These are phyloP conservation scores for Herminia tarsipennalis DNA, from an alignment of 2,888 invertebrate genomes.

Conservation along the genomic window DNA sequence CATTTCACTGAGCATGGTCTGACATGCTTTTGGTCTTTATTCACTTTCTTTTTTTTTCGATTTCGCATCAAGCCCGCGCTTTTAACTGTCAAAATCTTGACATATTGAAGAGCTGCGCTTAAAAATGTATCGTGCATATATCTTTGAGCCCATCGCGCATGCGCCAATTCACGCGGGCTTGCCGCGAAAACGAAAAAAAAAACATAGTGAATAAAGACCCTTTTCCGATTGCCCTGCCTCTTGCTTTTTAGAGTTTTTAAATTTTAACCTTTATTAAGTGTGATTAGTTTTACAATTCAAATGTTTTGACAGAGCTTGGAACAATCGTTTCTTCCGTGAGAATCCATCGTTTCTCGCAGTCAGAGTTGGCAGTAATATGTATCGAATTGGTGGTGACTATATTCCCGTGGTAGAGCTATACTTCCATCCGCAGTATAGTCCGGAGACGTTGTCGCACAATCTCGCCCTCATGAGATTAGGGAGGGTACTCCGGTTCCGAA, in stretches of 20 bases:
- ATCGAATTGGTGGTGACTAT: constrained; percentile 58
- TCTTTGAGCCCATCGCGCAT: too few relatives aligned
- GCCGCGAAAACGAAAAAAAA: too few relatives aligned
- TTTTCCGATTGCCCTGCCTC: not conserved
- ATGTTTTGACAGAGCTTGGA: constrained; percentile 59
- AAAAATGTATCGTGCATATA: too few relatives aligned
- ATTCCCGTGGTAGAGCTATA: constrained; percentile 64
- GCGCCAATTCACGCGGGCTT: too few relatives aligned
- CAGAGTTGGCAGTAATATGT: constrained; percentile 65
- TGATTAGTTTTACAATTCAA: not conserved
- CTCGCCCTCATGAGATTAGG: constrained; percentile 60
- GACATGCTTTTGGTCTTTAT: too few relatives aligned
- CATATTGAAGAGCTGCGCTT: too few relatives aligned
- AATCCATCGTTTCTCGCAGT: constrained; percentile 69
- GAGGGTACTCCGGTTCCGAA: constrained; percentile 45
- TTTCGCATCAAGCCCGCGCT: too few relatives aligned
- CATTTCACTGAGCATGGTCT: too few relatives aligned
- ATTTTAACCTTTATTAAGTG: not conserved
- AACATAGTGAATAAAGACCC: too few relatives aligned
- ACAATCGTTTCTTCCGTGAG: constrained; percentile 72
- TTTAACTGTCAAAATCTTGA: too few relatives aligned
- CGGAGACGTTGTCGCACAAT: constrained; percentile 63
- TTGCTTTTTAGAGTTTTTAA: not conserved
- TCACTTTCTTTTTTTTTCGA: too few relatives aligned
- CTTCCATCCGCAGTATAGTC: constrained; percentile 67